Evolutionary conservation across 1,140 invertebrate genomes (phyloP), one percentile per base, ranked within the genome.

Genomic region (Palaemon carinicauda): DNA sequence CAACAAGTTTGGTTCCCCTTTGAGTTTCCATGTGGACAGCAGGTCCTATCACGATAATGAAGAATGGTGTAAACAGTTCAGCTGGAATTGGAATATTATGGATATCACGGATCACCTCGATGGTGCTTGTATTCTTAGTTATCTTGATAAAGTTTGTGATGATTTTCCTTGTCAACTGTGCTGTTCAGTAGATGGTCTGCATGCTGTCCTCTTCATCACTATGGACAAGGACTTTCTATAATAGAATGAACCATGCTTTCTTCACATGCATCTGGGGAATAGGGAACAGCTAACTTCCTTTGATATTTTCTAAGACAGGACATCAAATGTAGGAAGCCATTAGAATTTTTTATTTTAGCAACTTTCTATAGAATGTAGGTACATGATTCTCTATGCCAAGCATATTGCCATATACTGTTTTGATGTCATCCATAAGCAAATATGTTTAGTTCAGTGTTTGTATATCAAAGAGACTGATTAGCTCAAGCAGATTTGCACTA

Each of bases 391-490:
- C 82, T 21, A 77, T 21, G 73, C 82, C 82, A 84, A 75, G 73
- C 69, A 84, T 54, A 31, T 75, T 65, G 51, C 24, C 84, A 80
- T 60, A 71, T 51, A 50, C 81, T 3, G 31, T 75, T 86, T 60
- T 50, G 19, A 52, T 75, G 33, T 52, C 50, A 60, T 77, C 56
- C 53, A 65, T 56, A 17, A 19, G 17, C 27, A 56, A 52, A 74
- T 85, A 56, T 27, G 51, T 53, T 71, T 65, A 31, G 24, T 80
- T 80, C 27, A 56, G 9, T 60, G 79, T 80, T 56, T 80, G n/a
- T 15, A 60, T 50, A 77, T 85, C 82, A 78, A 80, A 24, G 53
- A 85, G 74, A 41, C 80, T 85, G 73, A 85, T 60, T 21, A 85
- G 82, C 33, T 85, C 73, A 53, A 85, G 14, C 74, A 85, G 82